A percentile compares a stretch with the other conserved stretches of the same genome.
phyloP scores from a whole-genome alignment of 1,140 invertebrate species.

The Tenebrio molitor region DNA sequence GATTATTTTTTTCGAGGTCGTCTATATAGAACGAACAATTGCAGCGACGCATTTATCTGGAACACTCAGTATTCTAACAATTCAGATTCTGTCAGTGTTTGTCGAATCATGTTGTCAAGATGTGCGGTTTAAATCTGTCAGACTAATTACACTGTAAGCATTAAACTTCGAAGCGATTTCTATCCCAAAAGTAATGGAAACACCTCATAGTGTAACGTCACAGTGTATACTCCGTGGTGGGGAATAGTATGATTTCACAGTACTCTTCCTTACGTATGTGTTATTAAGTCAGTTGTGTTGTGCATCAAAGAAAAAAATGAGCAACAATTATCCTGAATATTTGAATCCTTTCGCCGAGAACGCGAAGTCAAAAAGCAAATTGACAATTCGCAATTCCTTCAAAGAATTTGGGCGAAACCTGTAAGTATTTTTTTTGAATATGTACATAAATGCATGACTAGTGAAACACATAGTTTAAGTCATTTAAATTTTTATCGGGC shows the following conservation, averaged over 20 bases:
- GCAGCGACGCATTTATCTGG: not conserved
- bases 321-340: constrained; percentile 40
- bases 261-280: constrained; percentile 5
- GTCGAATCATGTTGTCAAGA: no score
- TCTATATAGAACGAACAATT: constrained; percentile 27
- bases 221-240: constrained; percentile 11
- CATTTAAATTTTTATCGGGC: no score
- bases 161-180: not conserved
- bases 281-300: constrained; percentile 1
- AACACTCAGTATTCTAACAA: not conserved
- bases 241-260: constrained; percentile 18
- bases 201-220: constrained; percentile 14
- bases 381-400: constrained; percentile 38
- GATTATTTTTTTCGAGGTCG: constrained; percentile 35
- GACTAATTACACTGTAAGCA: no score
- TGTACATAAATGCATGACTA: no score
- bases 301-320: constrained; percentile 21
- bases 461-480: no score
- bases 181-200: constrained; percentile 19
- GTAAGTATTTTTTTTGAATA: constrained; percentile 25
- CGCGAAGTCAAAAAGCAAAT: not conserved
- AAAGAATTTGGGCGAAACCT: constrained; percentile 10
- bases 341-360: constrained; percentile 35
- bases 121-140: no score
- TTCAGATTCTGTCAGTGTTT: not conserved